Base-by-base conservation (phyloP, 2,888 invertebrate genomes). In the Drosophila pegasa region DNA sequence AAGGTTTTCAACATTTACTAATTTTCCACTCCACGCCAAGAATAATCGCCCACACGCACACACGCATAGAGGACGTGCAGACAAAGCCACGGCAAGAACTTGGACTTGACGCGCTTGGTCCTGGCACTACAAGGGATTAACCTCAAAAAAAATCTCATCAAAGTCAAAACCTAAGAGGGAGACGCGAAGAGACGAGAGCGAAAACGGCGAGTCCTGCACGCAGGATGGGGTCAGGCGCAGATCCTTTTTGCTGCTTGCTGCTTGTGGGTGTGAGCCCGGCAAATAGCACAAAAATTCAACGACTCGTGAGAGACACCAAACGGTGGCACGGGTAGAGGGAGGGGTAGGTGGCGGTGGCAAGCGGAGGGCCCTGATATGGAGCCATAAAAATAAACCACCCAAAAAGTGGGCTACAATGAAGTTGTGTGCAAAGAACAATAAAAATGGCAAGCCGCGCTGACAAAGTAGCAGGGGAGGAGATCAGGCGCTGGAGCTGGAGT, bases 71-170 rank as follows among this genome's bases (percentile, higher is more conserved):
- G 63, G 62, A 74, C 69, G 77, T 67, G 59, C 71, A 71, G 71
- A 76, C 67, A 88, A 88, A 87, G 87, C 71, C 73, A 75, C 65
- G 80, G 48, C 78, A 78, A 87, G 84, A 71, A 80, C 87, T 84
- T 84, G 89, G 87, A 73, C 89, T 84, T 84, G 89, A 80, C 85
- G 87, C 83, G 59, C 69, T 87, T 80, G 83, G 73, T 81, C 71
- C 87, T 78, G 70, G 83, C 89, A 89, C 89, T 86, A 86, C 86
- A 86, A 86, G 87, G 89, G 87, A 87, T 87, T 87, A 87, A 89
- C 87, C 87, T 89, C 87, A 87, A 87, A 88, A 45, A 45, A 86
- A 87, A 87, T 87, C 87, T 87, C 87, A 87, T 87, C 89, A 87
- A 87, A 87, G 87, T 87, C 89, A 89, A 87, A 83, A 84, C 69